phyloP scores from a whole-genome alignment of 92 coral and sea anemone genomes.

The Chrysogorgia sp. region DNA sequence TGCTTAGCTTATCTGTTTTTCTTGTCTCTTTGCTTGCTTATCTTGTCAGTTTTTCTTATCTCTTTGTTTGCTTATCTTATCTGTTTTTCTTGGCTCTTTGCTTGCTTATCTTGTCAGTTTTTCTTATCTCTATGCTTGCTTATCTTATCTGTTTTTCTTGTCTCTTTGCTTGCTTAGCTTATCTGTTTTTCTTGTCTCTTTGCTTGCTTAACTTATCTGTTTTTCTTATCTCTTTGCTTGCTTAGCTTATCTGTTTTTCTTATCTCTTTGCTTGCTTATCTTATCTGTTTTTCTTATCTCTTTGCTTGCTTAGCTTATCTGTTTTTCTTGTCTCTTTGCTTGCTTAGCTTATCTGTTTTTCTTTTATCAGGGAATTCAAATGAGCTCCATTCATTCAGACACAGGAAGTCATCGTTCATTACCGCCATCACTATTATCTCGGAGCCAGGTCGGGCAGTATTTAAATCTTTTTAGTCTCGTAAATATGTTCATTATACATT shows the following conservation, averaged over 20 bases:
- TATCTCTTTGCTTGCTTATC: no score
- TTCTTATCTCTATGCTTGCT: no score
- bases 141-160: no score
- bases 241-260: background rate
- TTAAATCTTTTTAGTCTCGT: no score
- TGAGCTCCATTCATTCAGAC: slow-evolving; percentile 31
- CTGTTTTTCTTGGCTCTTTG: background rate
- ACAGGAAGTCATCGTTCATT: slow-evolving; percentile 25
- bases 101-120: background rate
- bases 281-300: background rate
- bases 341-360: background rate
- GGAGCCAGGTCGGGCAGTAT: slow-evolving; percentile 6
- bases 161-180: background rate
- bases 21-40: background rate
- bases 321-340: background rate
- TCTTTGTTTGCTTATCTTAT: background rate
- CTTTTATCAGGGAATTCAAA: slow-evolving; percentile 29
- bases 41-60: background rate
- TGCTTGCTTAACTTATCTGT: background rate
- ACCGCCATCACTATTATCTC: slow-evolving; percentile 36
- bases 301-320: background rate
- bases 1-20: background rate
- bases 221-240: background rate
- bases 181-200: background rate
- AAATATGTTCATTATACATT: no score